These are phyloP conservation scores for Leptoteleia sp. DNA, from an alignment of 1,140 invertebrate genomes.

Conservation along the genomic window DNA sequence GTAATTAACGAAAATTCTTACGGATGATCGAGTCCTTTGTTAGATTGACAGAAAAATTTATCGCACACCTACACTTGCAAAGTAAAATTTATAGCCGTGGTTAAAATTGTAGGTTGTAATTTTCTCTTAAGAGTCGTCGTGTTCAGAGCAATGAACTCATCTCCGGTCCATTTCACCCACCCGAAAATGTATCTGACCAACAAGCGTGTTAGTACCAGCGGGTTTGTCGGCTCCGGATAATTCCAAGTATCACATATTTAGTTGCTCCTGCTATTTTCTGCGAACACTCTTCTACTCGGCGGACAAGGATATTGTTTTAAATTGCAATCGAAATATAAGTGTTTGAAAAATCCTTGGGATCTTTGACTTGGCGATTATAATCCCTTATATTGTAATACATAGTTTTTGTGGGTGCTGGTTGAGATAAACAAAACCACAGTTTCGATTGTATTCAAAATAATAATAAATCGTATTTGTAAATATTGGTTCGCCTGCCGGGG, in stretches of 20 bases:
- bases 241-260: slow-evolving; percentile 43
- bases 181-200: slow-evolving; percentile 54
- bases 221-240: slow-evolving; percentile 39
- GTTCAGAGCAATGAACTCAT: slow-evolving; percentile 53
- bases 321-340: no score
- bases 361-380: no score
- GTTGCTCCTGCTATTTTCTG: slow-evolving; percentile 14
- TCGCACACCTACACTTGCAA: slow-evolving; percentile 6
- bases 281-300: slow-evolving; percentile 10
- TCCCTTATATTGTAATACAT: no score
- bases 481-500: no score
- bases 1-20: slow-evolving; percentile 39
- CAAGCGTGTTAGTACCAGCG: slow-evolving; percentile 42
- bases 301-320: no score
- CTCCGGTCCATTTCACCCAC: slow-evolving; percentile 49
- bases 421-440: no score
- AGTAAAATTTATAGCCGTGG: slow-evolving; percentile 41
- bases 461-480: no score
- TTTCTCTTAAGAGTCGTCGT: slow-evolving; percentile 54
- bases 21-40: slow-evolving; percentile 44
- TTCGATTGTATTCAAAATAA: no score
- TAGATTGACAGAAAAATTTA: slow-evolving; percentile 40
- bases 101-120: slow-evolving; percentile 57
- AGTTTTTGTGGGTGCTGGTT: no score
- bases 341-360: no score